Base-by-base conservation (phyloP, 2,113 vertebrate species). In the Gymnarchus niloticus region DNA sequence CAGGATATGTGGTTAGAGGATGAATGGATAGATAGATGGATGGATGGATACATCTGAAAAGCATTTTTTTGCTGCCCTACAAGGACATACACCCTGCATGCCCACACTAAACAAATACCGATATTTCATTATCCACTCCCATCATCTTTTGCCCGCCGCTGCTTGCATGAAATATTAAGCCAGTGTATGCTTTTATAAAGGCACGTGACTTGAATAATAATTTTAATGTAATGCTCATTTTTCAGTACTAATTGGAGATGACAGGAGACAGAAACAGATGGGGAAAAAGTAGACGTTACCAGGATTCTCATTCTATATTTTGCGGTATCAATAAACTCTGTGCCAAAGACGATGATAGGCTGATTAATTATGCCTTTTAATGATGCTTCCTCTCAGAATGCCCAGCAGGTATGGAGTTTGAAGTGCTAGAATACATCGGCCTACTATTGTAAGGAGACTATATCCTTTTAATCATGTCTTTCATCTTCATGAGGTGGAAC, bases 321-420 rank as follows among this genome's bases (percentile, higher is more conserved):
- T n/a, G 57, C 56, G 25, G 49, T 48, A 65, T 61, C n/a, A 48
- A 33, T 56, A 41, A 23, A 65, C 56, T 23, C n/a, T 6, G n/a
- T n/a, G 44, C 83, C 23, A 37, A 56, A 84, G 83, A 51, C 25
- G 56, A 2, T 49, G 83, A 84, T 65, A 84, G 57, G 83, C 83
- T 49, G 57, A 57, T 84, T 84, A 84, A 84, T 84, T 84, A 84
- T 84, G 83, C 83, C 51, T 65, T 84, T 84, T 84, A 84, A 84
- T 65, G 14, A 48, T 61, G 56, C 83, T 44, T 44, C n/a, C 44
- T 61, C 57, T 61, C 41, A 14, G 83, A 33, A 44, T 49, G 57
- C 57, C 37, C n/a, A 48, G 44, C 23, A 61, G 83, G 56, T 56
- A 44, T 54, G 23, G 37, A 12, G 56, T n/a, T 78, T 1, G 23